Evolutionary conservation across 1,140 invertebrate genomes (phyloP).

Genomic region (Psilanteris sp.): DNA sequence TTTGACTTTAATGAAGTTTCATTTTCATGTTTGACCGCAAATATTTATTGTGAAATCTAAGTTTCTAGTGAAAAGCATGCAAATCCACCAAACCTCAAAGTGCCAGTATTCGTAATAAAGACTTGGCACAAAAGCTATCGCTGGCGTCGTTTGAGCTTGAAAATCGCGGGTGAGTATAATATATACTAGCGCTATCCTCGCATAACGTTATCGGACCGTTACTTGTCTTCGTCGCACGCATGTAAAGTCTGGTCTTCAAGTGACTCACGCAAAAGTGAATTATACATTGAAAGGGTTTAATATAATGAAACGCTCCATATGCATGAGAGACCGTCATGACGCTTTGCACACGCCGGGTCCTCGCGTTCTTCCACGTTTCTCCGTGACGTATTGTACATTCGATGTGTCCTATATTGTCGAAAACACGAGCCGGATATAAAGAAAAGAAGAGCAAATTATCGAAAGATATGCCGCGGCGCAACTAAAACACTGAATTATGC

Average conservation of each 20-base stretch:
- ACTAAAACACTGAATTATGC: slow-evolving; percentile 27
- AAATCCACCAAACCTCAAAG: slow-evolving; percentile 65
- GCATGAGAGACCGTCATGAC: slow-evolving; percentile 81
- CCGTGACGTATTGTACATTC: slow-evolving; percentile 72
- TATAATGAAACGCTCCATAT: slow-evolving; percentile 85
- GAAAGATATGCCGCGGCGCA: slow-evolving; percentile 22
- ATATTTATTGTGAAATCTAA: slow-evolving; percentile 60
- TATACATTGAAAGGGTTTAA: slow-evolving; percentile 85
- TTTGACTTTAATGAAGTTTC: slow-evolving; percentile 62
- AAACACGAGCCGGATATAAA: slow-evolving; percentile 47
- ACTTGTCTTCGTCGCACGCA: slow-evolving; percentile 63
- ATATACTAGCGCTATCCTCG: slow-evolving; percentile 72
- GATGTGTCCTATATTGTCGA: slow-evolving; percentile 60
- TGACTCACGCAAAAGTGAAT: slow-evolving; percentile 85
- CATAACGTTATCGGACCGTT: slow-evolving; percentile 64
- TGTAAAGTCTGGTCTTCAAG: slow-evolving; percentile 77
- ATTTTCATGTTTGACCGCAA: slow-evolving; percentile 61
- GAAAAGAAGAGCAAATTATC: slow-evolving; percentile 43
- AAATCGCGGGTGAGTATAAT: slow-evolving; percentile 75
- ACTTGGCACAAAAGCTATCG: slow-evolving; percentile 74
- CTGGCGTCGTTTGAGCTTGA: slow-evolving; percentile 66
- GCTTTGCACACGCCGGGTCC: slow-evolving; percentile 72
- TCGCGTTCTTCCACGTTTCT: slow-evolving; percentile 72
- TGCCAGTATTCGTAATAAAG: slow-evolving; percentile 72
- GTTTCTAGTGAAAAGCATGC: slow-evolving; percentile 59